These are phyloP conservation scores for Meloidogyne chitwoodi DNA, from an alignment of 1,140 invertebrate species.

Conservation along the genomic window DNA sequence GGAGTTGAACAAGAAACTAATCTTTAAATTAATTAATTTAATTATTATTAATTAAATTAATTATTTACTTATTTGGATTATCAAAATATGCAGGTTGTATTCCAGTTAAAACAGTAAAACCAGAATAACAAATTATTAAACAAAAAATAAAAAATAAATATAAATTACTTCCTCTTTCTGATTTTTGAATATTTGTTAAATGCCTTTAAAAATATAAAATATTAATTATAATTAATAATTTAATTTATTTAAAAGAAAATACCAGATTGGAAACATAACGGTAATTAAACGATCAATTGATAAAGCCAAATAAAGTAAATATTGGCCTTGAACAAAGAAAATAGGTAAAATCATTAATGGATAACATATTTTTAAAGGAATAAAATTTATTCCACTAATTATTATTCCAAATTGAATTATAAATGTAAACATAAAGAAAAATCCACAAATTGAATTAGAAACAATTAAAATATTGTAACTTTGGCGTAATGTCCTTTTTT, in stretches of 20 bases:
- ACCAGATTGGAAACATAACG: neutral
- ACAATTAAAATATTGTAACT: conserved; percentile 1
- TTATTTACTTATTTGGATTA: neutral
- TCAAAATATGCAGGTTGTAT: neutral
- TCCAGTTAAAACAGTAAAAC: neutral
- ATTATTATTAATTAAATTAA: no score
- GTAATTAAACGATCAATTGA: conserved; percentile 6
- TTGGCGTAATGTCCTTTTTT: neutral
- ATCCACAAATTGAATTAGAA: neutral
- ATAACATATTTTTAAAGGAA: neutral
- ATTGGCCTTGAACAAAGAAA: neutral
- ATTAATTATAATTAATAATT: neutral
- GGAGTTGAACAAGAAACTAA: neutral
- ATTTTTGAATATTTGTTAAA: neutral
- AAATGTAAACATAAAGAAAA: conserved; percentile 5
- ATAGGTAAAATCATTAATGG: neutral
- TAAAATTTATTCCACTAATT: neutral
- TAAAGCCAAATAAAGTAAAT: conserved; percentile 1
- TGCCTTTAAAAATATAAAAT: no score
- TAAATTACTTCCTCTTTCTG: neutral
- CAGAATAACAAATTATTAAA: neutral
- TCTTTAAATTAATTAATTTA: neutral
- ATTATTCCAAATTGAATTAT: neutral
- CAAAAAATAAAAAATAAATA: neutral
- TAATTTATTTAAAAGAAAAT: neutral